phyloP scores from a whole-genome alignment of 2,113 vertebrate genomes.

The Prionailurus viverrinus region DNA sequence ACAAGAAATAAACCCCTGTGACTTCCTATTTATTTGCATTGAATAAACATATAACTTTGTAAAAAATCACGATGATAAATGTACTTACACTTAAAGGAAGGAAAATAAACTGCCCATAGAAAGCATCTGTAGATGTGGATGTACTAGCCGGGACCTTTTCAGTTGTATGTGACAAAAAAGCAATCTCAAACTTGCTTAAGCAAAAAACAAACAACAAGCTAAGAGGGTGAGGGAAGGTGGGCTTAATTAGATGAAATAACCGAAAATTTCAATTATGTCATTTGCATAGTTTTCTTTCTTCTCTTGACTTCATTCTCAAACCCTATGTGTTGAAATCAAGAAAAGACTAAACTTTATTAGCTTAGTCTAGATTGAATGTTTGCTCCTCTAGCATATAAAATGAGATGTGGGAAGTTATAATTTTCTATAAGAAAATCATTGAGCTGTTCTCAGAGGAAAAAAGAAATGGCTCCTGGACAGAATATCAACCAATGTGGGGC shows the following conservation, averaged over 20 bases:
- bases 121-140: background rate
- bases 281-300: background rate
- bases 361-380: background rate
- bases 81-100: background rate
- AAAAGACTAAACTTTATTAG: background rate
- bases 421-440: background rate
- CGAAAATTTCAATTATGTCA: background rate
- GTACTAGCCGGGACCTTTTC: background rate
- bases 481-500: background rate
- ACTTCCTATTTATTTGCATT: background rate
- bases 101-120: background rate
- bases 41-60: background rate
- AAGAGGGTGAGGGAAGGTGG: background rate
- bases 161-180: background rate
- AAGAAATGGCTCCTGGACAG: background rate
- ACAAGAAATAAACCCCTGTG: background rate
- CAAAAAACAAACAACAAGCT: background rate
- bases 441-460: background rate
- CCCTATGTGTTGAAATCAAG: background rate
- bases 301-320: background rate
- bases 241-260: background rate
- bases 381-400: background rate
- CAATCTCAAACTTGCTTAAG: background rate
- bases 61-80: background rate
- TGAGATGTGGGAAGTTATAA: background rate